phyloP scores from a whole-genome alignment of 1,140 invertebrate genomes.

The Anoplolepis gracilipes region DNA sequence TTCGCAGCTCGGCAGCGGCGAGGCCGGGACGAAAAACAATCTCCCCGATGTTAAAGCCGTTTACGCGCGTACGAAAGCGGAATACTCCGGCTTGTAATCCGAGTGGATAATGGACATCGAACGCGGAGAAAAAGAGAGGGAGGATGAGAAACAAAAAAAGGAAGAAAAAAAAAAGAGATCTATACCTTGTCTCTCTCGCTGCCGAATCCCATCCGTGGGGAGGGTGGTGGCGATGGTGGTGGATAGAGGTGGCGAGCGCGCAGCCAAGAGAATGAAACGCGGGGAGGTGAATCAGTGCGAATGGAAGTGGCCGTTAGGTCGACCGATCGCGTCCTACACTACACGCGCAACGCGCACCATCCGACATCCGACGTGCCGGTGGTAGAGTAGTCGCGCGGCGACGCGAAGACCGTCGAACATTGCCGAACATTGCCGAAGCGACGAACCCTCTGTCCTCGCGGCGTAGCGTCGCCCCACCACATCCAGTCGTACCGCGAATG shows the following conservation, averaged over 20 bases:
- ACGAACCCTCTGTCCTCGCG: slow-evolving; percentile 78
- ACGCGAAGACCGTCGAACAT: slow-evolving; percentile 66
- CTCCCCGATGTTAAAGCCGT: slow-evolving; percentile 44
- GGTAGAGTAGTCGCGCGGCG: slow-evolving; percentile 57
- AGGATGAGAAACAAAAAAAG: not conserved
- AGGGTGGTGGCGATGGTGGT: slow-evolving; percentile 33
- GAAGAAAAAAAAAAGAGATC: slow-evolving; percentile 26
- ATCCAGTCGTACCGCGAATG: slow-evolving; percentile 82
- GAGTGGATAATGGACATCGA: slow-evolving; percentile 64
- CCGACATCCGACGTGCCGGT: slow-evolving; percentile 59
- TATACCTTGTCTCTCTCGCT: not conserved
- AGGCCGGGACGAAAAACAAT: slow-evolving; percentile 46
- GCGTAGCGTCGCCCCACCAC: slow-evolving; percentile 74
- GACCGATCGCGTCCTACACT: slow-evolving; percentile 56
- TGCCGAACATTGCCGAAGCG: slow-evolving; percentile 73
- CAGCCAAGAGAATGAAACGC: slow-evolving; percentile 11
- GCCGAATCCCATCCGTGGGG: slow-evolving; percentile 41
- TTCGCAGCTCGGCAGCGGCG: not conserved
- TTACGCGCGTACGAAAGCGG: slow-evolving; percentile 32
- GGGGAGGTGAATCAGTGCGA: slow-evolving; percentile 69
- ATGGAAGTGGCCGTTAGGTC: slow-evolving; percentile 73
- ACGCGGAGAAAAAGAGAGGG: slow-evolving; percentile 16
- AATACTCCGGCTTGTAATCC: slow-evolving; percentile 59
- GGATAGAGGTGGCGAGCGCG: slow-evolving; percentile 56
- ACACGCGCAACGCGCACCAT: slow-evolving; percentile 31